Conservation (phyloP, 2,888 invertebrate genomes). For the Philaethria dido region DNA sequence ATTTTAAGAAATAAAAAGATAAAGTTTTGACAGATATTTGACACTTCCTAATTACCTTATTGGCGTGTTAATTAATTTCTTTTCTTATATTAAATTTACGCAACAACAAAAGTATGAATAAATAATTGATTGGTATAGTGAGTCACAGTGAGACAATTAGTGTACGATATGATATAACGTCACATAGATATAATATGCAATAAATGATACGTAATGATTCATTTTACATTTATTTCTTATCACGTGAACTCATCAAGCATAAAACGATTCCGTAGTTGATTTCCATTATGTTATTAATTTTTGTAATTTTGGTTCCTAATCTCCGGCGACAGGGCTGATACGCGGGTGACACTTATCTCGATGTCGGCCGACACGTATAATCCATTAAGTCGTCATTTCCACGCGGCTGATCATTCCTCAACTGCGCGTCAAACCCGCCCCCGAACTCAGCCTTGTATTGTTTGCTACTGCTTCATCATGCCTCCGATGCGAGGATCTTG, state of each 20-base stretch:
- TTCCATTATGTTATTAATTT: conserved; percentile 80
- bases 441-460: conserved; percentile 72
- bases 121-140: not conserved
- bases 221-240: conserved; percentile 40
- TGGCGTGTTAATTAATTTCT: not conserved
- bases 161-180: not conserved
- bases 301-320: conserved; percentile 78
- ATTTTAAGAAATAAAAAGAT: not conserved
- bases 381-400: conserved; percentile 84
- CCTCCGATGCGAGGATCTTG: conserved; percentile 62
- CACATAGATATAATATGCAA: conserved; percentile 24
- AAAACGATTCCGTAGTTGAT: conserved; percentile 69
- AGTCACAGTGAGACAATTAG: not conserved
- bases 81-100: not conserved
- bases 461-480: conserved; percentile 79
- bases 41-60: not conserved
- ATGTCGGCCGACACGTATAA: conserved; percentile 81
- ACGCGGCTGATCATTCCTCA: conserved; percentile 81
- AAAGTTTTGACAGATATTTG: conserved; percentile 1
- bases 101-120: not conserved
- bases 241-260: conserved; percentile 62
- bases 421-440: conserved; percentile 80
- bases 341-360: conserved; percentile 80
- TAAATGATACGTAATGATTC: conserved; percentile 33
- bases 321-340: conserved; percentile 73